Percentiles rank a stretch among this genome's conserved stretches.
These are phyloP conservation scores for Xenopus laevis DNA, from an alignment of 2,113 vertebrate genomes.

Conservation along the genomic window DNA sequence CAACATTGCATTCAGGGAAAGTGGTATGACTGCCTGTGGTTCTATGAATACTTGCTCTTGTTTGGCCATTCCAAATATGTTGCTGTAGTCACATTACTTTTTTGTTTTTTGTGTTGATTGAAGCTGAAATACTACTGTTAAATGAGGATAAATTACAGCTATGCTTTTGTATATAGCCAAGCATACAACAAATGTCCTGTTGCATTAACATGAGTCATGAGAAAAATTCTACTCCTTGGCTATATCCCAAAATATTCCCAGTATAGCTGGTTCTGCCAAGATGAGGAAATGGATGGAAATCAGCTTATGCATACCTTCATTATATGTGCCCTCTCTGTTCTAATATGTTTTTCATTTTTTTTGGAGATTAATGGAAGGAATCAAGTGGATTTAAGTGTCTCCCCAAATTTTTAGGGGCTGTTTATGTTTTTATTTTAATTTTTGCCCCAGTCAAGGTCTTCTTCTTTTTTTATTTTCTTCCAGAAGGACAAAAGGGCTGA, in stretches of 20 bases:
- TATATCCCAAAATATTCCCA: conserved; percentile 35
- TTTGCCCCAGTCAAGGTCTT: no score
- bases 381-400: no score
- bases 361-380: background rate
- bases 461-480: no score
- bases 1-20: conserved; percentile 16
- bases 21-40: conserved; percentile 1
- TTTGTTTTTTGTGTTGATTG: conserved; percentile 18
- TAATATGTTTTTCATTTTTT: conserved; percentile 9
- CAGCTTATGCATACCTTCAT: conserved; percentile 23
- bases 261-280: conserved; percentile 36
- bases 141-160: conserved; percentile 35
- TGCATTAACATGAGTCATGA: conserved; percentile 39
- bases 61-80: conserved; percentile 25
- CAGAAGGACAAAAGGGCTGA: no score
- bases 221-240: conserved; percentile 30
- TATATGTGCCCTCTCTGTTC: conserved; percentile 19
- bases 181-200: conserved; percentile 37
- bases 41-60: conserved; percentile 37
- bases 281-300: conserved; percentile 34
- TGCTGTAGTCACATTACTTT: conserved; percentile 16
- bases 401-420: no score
- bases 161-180: conserved; percentile 4
- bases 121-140: conserved; percentile 35
- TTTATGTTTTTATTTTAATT: no score